phyloP scores from a whole-genome alignment of 2,888 invertebrate species.

The Cephus rjabovi region DNA sequence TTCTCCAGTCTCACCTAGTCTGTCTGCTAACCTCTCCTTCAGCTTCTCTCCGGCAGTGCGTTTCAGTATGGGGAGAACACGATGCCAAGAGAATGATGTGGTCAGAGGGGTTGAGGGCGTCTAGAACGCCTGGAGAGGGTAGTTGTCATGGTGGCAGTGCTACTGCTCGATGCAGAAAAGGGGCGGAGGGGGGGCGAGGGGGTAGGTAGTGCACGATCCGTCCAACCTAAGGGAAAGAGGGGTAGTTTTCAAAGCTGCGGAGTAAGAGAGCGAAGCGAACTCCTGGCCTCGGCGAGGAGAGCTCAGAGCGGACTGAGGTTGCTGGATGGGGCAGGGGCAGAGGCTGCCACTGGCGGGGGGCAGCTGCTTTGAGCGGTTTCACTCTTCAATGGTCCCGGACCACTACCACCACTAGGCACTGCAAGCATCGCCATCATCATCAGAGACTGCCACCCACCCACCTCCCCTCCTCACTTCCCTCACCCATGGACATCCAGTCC shows the following conservation, averaged over 20 bases:
- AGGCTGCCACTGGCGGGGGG: conserved; percentile 45
- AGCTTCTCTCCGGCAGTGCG: not conserved
- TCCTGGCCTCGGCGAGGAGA: conserved; percentile 18
- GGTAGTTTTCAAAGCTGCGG: conserved; percentile 49
- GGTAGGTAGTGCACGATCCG: conserved; percentile 30
- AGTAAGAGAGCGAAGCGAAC: conserved; percentile 22
- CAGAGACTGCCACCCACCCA: conserved; percentile 13
- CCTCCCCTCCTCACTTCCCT: conserved; percentile 34
- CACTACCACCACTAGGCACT: conserved; percentile 23
- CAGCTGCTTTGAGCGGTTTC: conserved; percentile 65
- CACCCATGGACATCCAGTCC: conserved; percentile 35
- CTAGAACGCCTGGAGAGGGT: not conserved
- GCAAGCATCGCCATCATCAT: not conserved
- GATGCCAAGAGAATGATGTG: not conserved
- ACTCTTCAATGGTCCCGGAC: conserved; percentile 64
- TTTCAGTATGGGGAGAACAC: not conserved
- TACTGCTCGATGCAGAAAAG: not conserved
- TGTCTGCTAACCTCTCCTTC: not conserved
- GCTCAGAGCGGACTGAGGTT: not conserved
- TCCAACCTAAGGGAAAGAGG: conserved; percentile 35
- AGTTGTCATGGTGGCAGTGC: not conserved
- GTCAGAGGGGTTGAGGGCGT: not conserved
- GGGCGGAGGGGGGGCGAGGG: not conserved
- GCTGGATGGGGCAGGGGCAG: not conserved
- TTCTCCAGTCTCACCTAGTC: not conserved